These are phyloP conservation scores for Drosophila paracracens DNA, from an alignment of 2,888 invertebrate species.

Conservation along the genomic window DNA sequence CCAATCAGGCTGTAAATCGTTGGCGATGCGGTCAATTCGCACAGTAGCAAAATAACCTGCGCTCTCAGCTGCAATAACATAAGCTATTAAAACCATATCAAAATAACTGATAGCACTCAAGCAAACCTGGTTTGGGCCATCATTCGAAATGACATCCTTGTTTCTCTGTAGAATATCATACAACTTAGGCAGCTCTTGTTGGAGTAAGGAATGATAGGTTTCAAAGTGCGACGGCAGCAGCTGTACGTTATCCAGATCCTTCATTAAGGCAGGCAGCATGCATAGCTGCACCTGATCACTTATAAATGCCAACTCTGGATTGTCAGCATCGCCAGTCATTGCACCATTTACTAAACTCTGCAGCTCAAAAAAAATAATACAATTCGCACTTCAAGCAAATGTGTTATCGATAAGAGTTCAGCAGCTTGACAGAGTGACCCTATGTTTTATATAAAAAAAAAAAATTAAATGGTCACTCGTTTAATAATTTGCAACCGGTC, in stretches of 20 bases:
- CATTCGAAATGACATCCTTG: slow-evolving; percentile 21
- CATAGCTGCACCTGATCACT: slow-evolving; percentile 66
- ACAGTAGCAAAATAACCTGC: slow-evolving; percentile 70
- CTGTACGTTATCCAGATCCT: slow-evolving; percentile 75
- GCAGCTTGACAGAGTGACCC: slow-evolving; percentile 27
- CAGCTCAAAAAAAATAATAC: slow-evolving; percentile 4
- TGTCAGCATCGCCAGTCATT: slow-evolving; percentile 36
- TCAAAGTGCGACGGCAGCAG: slow-evolving; percentile 71
- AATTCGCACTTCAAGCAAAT: neutral
- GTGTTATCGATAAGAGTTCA: slow-evolving; percentile 25
- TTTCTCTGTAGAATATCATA: slow-evolving; percentile 76
- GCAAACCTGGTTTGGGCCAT: slow-evolving; percentile 19
- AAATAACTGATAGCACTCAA: neutral
- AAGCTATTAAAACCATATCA: neutral
- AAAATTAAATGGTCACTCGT: slow-evolving; percentile 8
- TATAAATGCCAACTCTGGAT: slow-evolving; percentile 33
- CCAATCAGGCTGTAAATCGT: slow-evolving; percentile 67
- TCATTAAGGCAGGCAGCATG: slow-evolving; percentile 72
- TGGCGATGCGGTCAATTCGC: slow-evolving; percentile 75
- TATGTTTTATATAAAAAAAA: neutral
- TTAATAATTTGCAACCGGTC: neutral
- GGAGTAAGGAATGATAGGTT: slow-evolving; percentile 62
- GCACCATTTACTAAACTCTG: neutral
- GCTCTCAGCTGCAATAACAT: slow-evolving; percentile 61
- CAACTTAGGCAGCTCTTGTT: slow-evolving; percentile 73